Evolutionary conservation across 2,888 invertebrate species (phyloP).

Genomic region (Panzeria rudis): DNA sequence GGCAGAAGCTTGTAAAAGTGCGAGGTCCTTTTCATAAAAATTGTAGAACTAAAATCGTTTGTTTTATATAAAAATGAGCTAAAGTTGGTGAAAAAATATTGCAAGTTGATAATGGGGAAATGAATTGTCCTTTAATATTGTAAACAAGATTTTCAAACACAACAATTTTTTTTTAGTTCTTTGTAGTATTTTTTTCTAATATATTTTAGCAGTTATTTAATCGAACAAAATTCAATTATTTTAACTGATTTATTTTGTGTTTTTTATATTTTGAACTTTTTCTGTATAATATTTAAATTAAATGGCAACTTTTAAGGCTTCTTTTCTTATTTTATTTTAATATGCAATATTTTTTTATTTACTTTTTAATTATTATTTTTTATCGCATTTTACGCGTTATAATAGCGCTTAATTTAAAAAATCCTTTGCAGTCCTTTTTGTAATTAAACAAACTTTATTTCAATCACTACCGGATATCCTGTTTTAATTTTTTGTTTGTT

Average conservation of each 20-base stretch:
- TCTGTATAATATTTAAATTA: not conserved
- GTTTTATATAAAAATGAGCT: too few species aligned
- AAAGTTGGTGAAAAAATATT: too few species aligned
- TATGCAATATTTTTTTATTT: slow-evolving; percentile 6
- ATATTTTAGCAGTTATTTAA: not conserved
- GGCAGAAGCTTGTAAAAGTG: too few species aligned
- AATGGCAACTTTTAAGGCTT: slow-evolving; percentile 53
- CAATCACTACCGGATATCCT: slow-evolving; percentile 37
- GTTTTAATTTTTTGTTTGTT: not conserved
- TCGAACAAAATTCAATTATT: not conserved
- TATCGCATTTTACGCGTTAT: not conserved
- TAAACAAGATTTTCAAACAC: too few species aligned
- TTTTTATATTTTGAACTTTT: not conserved
- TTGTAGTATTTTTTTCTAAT: not conserved
- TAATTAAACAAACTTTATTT: slow-evolving; percentile 7
- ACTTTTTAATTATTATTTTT: slow-evolving; percentile 19
- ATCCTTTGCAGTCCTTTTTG: slow-evolving; percentile 51
- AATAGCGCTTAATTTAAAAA: not conserved
- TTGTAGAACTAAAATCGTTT: too few species aligned
- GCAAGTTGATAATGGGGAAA: too few species aligned
- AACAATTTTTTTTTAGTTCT: not conserved
- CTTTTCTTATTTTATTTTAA: slow-evolving; percentile 7
- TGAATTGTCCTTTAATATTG: too few species aligned
- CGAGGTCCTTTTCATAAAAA: too few species aligned
- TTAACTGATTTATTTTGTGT: not conserved